Evolutionary conservation across 2,888 invertebrate species (phyloP), one percentile per base, ranked within the genome.

Genomic region (Rhaphigaster nebulosa): DNA sequence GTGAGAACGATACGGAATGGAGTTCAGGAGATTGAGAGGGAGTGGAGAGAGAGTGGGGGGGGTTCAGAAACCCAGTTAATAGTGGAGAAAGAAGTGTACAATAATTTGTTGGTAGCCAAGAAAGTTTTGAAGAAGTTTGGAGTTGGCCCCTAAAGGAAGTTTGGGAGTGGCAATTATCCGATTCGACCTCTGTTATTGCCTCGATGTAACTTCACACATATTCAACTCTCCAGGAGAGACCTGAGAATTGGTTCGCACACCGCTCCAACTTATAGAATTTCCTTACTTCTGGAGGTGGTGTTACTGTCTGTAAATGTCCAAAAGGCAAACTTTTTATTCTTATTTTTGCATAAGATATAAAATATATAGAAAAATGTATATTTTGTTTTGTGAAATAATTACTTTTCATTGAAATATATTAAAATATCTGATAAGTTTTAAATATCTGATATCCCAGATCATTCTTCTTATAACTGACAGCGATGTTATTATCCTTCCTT

Each of bases 51-150:
- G 84, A 23, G n/a, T n/a, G n/a, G n/a, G n/a, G n/a, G 45, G n/a
- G 41, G 41, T 45, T 41, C 41, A n/a, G 45, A 26, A 84, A 45
- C n/a, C 84, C 41, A 84, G 45, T 84, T 84, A 84, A 84, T 84
- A 84, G 84, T 84, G 45, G 15, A 84, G 84, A 84, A 84, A 84
- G 84, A 84, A 84, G 84, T 84, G 84, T 84, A 84, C 84, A 84
- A 84, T 84, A 84, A 84, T 84, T 84, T 84, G 84, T 84, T 84
- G 84, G 84, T 84, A 84, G 84, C 84, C 84, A 84, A 84, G 84
- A 84, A 84, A 84, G 45, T 84, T 84, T 41, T 18, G 45, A 84
- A 84, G 84, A 84, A 84, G 84, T 84, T 84, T 50, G 84, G 45
- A 84, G 84, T 84, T 84, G 84, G 84, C 84, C 84, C 84, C n/a